Evolutionary conservation across 1,140 invertebrate species (phyloP).

Genomic region (Acromyrmex charruanus): DNA sequence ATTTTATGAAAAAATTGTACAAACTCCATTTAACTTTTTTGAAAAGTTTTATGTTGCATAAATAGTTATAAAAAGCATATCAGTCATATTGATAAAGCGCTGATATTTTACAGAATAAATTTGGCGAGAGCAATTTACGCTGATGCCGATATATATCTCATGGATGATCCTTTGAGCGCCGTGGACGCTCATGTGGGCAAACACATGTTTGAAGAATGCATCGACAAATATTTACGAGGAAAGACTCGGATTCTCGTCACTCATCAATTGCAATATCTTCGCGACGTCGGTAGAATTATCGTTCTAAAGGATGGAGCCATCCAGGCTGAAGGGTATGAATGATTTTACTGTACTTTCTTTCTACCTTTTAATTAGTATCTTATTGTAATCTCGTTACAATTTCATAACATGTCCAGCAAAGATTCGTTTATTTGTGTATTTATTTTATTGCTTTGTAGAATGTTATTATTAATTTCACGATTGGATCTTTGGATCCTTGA

Average conservation of each 20-base stretch:
- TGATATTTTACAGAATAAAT: conserved; percentile 88
- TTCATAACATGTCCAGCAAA: background rate
- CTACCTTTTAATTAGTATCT: background rate
- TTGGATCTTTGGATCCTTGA: background rate
- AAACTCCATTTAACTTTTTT: no score
- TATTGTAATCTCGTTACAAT: background rate
- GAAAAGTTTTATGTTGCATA: no score
- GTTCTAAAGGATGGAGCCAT: conserved; percentile 91
- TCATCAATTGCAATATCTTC: conserved; percentile 94
- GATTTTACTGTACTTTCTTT: background rate
- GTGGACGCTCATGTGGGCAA: conserved; percentile 94
- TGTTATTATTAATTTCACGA: background rate
- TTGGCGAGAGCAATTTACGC: conserved; percentile 88
- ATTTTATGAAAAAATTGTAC: no score
- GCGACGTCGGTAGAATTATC: conserved; percentile 91
- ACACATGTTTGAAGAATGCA: conserved; percentile 92
- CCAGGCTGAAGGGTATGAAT: conserved; percentile 80
- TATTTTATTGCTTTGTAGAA: background rate
- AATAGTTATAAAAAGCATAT: no score
- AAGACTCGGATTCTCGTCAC: conserved; percentile 94
- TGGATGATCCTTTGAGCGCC: conserved; percentile 94
- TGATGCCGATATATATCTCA: conserved; percentile 90
- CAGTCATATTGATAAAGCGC: background rate
- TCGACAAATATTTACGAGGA: conserved; percentile 89
- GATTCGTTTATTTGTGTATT: background rate